Conservation (phyloP, 2,113 vertebrate species). For the Vulpes lagopus region DNA sequence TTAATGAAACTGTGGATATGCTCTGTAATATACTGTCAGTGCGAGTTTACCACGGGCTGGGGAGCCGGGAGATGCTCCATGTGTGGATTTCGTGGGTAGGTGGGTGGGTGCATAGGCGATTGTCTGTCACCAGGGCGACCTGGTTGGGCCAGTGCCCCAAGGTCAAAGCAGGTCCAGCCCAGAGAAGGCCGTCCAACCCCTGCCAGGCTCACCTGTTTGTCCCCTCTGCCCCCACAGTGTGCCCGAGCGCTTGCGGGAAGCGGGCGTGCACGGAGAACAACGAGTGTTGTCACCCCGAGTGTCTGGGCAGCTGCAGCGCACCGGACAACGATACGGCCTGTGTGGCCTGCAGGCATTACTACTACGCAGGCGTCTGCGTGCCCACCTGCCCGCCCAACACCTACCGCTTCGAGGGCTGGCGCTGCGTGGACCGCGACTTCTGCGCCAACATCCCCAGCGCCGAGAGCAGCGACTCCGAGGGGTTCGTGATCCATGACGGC, state of each 20-base stretch:
- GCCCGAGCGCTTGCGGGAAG: slow-evolving; percentile 92
- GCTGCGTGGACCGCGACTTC: slow-evolving; percentile 95
- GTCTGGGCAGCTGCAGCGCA: slow-evolving; percentile 94
- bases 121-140: rapidly evolving
- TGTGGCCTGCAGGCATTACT: slow-evolving; percentile 95
- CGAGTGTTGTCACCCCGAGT: slow-evolving; percentile 96
- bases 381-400: slow-evolving; percentile 93
- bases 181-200: no score
- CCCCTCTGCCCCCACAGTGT: slow-evolving; percentile 90
- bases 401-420: slow-evolving; percentile 98
- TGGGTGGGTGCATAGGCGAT: no score
- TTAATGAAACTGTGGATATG: neutral
- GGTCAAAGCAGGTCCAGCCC: neutral
- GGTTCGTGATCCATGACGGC: slow-evolving; percentile 95
- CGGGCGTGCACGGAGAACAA: slow-evolving; percentile 92
- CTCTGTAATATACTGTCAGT: neutral
- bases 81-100: rapidly evolving
- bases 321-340: slow-evolving; percentile 93
- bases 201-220: neutral
- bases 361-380: slow-evolving; percentile 92
- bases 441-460: slow-evolving; percentile 91
- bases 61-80: no score
- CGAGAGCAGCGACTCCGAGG: slow-evolving; percentile 88
- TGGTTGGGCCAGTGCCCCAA: neutral
- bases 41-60: rapidly evolving